Conservation (phyloP, 2,113 vertebrate genomes). For the Mystacornis crossleyi region DNA sequence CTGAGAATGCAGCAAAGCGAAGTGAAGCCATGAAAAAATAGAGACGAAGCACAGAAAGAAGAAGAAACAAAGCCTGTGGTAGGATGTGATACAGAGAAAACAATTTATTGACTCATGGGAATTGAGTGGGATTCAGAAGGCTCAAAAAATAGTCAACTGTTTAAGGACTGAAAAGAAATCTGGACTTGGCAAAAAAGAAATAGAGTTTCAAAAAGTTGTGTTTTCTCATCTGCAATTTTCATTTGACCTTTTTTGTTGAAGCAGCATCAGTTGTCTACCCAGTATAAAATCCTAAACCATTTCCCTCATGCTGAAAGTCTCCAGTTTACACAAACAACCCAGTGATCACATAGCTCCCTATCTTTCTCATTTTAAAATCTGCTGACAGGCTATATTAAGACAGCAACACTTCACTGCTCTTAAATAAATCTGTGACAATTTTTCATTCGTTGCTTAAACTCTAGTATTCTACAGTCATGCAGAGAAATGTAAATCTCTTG, state of each 20-base stretch:
- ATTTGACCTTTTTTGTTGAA: background rate
- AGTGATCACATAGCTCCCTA: background rate
- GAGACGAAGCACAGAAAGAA: background rate
- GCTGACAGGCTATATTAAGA: background rate
- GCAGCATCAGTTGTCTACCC: background rate
- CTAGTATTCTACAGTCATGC: background rate
- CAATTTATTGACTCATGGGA: background rate
- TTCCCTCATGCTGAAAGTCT: background rate
- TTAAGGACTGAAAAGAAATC: background rate
- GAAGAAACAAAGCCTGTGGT: background rate
- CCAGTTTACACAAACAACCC: background rate
- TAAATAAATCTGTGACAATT: background rate
- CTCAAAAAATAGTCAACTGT: background rate
- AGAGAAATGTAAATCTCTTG: constrained; percentile 19
- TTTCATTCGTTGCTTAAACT: background rate
- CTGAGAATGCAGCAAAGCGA: background rate
- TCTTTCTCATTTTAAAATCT: background rate
- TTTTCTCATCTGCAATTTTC: background rate
- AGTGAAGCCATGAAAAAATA: background rate
- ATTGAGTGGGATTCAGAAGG: background rate
- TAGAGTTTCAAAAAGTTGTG: background rate
- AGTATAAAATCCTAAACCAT: background rate
- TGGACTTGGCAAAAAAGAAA: background rate
- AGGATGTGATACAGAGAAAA: background rate
- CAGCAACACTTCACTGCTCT: background rate